These are phyloP conservation scores for Patagioenas fasciata DNA, from an alignment of 2,113 vertebrate genomes.

Conservation along the genomic window DNA sequence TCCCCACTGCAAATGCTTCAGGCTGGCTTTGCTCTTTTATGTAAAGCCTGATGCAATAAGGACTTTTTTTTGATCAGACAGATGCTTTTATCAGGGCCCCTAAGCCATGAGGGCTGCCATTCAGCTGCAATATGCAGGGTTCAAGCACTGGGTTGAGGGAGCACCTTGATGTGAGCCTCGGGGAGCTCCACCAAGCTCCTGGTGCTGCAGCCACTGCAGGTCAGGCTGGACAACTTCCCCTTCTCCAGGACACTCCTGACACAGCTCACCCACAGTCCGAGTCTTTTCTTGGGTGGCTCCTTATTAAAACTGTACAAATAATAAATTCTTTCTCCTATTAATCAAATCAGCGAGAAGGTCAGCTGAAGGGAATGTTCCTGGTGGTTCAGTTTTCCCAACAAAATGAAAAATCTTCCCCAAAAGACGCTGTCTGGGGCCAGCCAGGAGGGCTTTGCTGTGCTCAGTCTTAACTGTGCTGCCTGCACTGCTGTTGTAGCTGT, in stretches of 20 bases:
- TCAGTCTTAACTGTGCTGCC: not conserved
- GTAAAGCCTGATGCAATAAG: not conserved
- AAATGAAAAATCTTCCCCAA: not conserved
- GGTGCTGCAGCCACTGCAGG: not conserved
- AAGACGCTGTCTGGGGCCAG: not conserved
- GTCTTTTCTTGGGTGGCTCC: not conserved
- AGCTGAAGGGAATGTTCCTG: fast-evolving
- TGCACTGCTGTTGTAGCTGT: not conserved
- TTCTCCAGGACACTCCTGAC: not conserved
- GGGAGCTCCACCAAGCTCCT: not conserved
- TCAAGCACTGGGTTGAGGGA: fast-evolving
- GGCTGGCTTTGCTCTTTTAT: not conserved
- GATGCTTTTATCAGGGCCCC: not conserved
- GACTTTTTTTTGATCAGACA: not conserved
- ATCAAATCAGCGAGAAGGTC: not conserved
- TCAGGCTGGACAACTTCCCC: not conserved
- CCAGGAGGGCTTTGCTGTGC: not conserved
- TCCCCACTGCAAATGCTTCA: not conserved
- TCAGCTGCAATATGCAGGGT: not conserved
- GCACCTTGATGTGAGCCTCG: not conserved
- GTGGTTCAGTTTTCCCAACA: not conserved
- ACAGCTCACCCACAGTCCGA: not conserved
- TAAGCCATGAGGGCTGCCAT: not conserved
- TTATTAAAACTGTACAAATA: constrained; percentile 13
- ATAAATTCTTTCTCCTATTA: not conserved